Conservation (phyloP, 2,888 invertebrate species). For the Drosophila mimica region DNA sequence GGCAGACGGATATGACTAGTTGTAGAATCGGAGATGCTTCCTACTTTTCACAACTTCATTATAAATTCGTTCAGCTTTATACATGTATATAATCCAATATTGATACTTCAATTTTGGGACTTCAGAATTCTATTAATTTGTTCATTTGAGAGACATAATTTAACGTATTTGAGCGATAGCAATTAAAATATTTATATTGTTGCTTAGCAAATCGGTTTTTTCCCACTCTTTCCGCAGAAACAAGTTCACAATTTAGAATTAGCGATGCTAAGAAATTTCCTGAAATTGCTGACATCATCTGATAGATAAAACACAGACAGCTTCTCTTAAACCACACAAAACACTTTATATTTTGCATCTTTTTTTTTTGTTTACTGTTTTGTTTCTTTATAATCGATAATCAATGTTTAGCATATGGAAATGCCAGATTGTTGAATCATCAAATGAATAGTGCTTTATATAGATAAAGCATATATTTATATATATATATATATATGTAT, state of each 20-base stretch:
- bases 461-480: not conserved
- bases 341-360: not conserved
- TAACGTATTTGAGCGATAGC: not conserved
- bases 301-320: not conserved
- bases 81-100: not conserved
- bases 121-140: not conserved
- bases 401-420: slow-evolving; percentile 8
- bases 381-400: slow-evolving; percentile 1
- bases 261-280: not conserved
- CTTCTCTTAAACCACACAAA: not conserved
- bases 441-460: slow-evolving; percentile 4
- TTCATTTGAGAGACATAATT: not conserved
- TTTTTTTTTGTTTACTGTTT: not conserved
- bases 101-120: not conserved
- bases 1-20: not conserved
- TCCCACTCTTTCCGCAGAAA: slow-evolving; percentile 1
- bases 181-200: not conserved
- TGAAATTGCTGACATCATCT: slow-evolving; percentile 30
- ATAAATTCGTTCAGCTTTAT: not conserved
- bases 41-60: too few species aligned
- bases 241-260: slow-evolving; percentile 9
- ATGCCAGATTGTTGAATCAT: slow-evolving; percentile 56
- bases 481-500: not conserved
- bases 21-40: not conserved
- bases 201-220: not conserved